Conservation (phyloP, 1,140 invertebrate genomes). For the Cydia pomonella region DNA sequence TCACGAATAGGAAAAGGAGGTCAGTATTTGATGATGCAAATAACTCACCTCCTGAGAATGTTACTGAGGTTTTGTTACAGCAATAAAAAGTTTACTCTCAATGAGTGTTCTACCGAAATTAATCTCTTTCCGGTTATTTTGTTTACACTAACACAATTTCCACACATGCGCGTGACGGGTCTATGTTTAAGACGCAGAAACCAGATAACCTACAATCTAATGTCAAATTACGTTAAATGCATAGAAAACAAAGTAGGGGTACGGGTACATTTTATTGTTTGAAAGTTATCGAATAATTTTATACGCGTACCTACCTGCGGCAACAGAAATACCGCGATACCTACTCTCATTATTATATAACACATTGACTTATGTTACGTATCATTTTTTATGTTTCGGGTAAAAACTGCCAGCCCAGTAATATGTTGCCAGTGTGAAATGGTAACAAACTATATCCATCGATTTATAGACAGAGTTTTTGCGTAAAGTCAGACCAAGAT, state of each 20-base stretch:
- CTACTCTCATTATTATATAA: background rate
- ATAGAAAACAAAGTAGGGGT: too few relatives aligned
- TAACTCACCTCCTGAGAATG: background rate
- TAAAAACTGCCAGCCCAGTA: background rate
- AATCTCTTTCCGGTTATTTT: background rate
- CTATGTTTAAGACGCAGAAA: background rate
- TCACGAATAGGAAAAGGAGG: background rate
- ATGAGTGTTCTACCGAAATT: background rate
- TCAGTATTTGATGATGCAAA: background rate
- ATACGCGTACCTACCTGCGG: too few relatives aligned
- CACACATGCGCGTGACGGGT: background rate
- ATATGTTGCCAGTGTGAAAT: background rate
- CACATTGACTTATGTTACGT: background rate
- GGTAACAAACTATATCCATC: too few relatives aligned
- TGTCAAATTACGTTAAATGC: too few relatives aligned
- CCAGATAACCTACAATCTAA: background rate
- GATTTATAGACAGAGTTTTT: too few relatives aligned
- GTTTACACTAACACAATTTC: constrained; percentile 2
- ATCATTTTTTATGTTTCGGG: background rate
- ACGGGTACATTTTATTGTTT: too few relatives aligned
- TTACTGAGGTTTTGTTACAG: background rate
- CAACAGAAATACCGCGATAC: background rate
- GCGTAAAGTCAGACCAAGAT: too few relatives aligned
- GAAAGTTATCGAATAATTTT: too few relatives aligned
- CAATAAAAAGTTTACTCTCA: background rate